A percentile compares a stretch with the other conserved stretches of the same genome.
Conservation (phyloP, 2,888 invertebrate genomes). For the Leucophora obtusa region DNA sequence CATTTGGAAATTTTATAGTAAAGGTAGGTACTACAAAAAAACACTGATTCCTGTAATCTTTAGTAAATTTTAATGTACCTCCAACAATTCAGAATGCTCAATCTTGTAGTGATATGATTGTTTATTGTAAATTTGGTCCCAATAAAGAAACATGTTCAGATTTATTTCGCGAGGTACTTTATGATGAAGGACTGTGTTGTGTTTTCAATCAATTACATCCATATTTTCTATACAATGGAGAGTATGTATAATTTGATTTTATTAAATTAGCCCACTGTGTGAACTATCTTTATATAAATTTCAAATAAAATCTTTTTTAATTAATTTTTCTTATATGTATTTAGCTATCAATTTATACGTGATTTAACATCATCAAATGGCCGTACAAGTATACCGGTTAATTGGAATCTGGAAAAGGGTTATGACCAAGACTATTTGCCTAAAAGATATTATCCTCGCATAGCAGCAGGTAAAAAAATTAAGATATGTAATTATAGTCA, state of each 20-base stretch:
- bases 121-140: conserved; percentile 83
- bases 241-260: conserved; percentile 19
- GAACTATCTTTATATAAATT: too few species aligned
- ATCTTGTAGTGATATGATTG: conserved; percentile 84
- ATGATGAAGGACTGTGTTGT: conserved; percentile 89
- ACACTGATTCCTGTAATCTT: background rate
- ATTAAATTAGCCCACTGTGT: background rate
- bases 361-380: conserved; percentile 47
- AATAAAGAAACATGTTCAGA: conserved; percentile 81
- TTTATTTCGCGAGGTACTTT: conserved; percentile 85
- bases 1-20: conserved; percentile 29
- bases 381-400: conserved; percentile 35
- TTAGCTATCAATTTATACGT: conserved; percentile 29
- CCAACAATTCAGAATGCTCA: conserved; percentile 77
- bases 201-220: conserved; percentile 86
- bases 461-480: conserved; percentile 37
- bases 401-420: conserved; percentile 54
- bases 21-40: conserved; percentile 20
- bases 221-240: conserved; percentile 37
- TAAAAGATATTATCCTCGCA: conserved; percentile 47
- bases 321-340: background rate
- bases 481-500: too few species aligned
- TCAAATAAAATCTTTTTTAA: too few species aligned
- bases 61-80: background rate
- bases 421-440: conserved; percentile 27